These are phyloP conservation scores for Catocala nupta DNA, from an alignment of 2,888 invertebrate genomes.

Conservation along the genomic window DNA sequence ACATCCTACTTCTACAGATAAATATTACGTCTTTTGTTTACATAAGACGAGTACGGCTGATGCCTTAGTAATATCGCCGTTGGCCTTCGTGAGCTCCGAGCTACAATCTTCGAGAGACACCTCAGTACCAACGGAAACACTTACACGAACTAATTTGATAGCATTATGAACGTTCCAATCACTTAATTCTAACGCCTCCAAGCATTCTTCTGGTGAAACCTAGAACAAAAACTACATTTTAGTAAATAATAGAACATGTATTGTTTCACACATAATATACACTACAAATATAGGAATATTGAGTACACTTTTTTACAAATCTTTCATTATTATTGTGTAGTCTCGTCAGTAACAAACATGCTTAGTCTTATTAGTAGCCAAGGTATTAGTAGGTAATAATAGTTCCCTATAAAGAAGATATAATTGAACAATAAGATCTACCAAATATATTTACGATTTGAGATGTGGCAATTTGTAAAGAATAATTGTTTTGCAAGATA, in stretches of 20 bases:
- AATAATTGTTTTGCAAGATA: too few relatives aligned
- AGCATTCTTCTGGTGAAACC: slow-evolving; percentile 92
- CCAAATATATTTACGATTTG: too few relatives aligned
- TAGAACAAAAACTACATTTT: slow-evolving; percentile 55
- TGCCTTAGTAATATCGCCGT: slow-evolving; percentile 90
- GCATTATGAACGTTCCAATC: slow-evolving; percentile 96
- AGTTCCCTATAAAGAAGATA: too few relatives aligned
- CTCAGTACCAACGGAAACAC: slow-evolving; percentile 55
- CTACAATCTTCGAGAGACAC: slow-evolving; percentile 73
- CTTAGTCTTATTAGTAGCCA: too few relatives aligned
- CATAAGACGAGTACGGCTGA: slow-evolving; percentile 83
- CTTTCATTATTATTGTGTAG: too few relatives aligned
- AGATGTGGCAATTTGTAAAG: too few relatives aligned
- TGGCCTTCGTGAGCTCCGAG: slow-evolving; percentile 87
- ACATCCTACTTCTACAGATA: not conserved
- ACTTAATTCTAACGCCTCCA: slow-evolving; percentile 93
- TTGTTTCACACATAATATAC: too few relatives aligned
- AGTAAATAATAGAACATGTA: not conserved
- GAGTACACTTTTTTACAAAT: too few relatives aligned
- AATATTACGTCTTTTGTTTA: slow-evolving; percentile 15
- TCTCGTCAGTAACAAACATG: too few relatives aligned
- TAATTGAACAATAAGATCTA: too few relatives aligned
- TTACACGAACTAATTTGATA: slow-evolving; percentile 92
- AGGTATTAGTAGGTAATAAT: too few relatives aligned
- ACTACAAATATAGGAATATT: too few relatives aligned